These are phyloP conservation scores for Diadophis punctatus DNA, from an alignment of 2,113 vertebrate species.

Conservation along the genomic window DNA sequence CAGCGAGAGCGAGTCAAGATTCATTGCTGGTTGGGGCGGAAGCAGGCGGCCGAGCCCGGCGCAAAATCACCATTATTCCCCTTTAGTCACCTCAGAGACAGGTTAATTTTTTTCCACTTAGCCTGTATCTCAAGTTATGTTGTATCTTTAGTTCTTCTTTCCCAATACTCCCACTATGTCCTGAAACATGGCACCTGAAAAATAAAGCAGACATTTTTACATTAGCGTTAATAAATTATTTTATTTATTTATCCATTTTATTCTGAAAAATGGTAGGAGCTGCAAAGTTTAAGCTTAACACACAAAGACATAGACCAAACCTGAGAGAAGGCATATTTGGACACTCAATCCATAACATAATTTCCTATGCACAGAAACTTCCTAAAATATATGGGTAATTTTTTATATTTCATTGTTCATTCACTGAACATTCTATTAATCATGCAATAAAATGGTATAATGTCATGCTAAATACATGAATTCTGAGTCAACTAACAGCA, in stretches of 20 bases:
- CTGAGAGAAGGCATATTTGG: background rate
- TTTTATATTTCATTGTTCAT: background rate
- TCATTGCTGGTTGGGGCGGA: conserved; percentile 99
- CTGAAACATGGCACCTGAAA: conserved; percentile 89
- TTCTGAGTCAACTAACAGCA: background rate
- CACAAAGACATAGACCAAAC: background rate
- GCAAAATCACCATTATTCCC: conserved; percentile 99
- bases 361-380: background rate
- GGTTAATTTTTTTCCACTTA: conserved; percentile 90
- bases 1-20: conserved; percentile 99
- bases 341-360: background rate
- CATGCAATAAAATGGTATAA: background rate
- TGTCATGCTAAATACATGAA: background rate
- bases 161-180: conserved; percentile 75
- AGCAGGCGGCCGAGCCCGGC: conserved; percentile 99
- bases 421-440: background rate
- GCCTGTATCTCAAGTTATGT: conserved; percentile 74
- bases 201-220: conserved; percentile 10
- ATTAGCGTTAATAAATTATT: background rate
- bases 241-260: background rate
- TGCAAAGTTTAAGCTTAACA: background rate
- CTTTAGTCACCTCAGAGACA: conserved; percentile 99
- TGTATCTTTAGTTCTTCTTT: conserved; percentile 74
- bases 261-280: background rate
- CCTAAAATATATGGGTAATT: background rate